Conservation (phyloP, 2,113 vertebrate species). For the Puntigrus tetrazona region DNA sequence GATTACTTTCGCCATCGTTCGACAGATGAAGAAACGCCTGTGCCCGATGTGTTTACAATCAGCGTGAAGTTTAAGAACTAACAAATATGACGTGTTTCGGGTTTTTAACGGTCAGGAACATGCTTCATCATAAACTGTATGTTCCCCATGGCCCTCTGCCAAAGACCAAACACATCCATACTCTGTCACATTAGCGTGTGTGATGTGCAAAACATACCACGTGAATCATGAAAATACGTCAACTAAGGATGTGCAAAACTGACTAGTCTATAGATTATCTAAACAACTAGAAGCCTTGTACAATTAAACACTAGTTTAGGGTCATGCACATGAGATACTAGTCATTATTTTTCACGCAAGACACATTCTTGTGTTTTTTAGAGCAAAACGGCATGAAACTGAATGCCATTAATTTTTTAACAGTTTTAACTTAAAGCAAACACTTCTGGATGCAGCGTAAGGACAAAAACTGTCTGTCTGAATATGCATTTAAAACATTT, state of each 20-base stretch:
- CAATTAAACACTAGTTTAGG: not conserved
- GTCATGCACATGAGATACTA: not conserved
- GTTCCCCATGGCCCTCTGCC: not conserved
- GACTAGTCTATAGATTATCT: not conserved
- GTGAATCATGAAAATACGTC: not conserved
- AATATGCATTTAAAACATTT: not conserved
- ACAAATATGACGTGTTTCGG: conserved; percentile 22
- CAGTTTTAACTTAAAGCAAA: not conserved
- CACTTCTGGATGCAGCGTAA: not conserved
- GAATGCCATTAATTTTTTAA: not conserved
- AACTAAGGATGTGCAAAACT: not conserved
- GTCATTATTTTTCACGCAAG: not conserved
- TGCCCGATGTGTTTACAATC: conserved; percentile 13
- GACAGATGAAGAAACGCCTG: conserved; percentile 25
- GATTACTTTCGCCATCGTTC: conserved; percentile 55
- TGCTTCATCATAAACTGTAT: conserved; percentile 20
- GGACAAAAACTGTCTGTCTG: not conserved
- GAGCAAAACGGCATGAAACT: not conserved
- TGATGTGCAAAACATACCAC: not conserved
- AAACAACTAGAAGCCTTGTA: conserved; percentile 3
- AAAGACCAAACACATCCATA: not conserved
- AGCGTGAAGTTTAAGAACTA: not conserved
- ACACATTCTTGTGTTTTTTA: not conserved
- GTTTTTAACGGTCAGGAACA: conserved; percentile 33
- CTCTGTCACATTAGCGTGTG: conserved; percentile 1